A percentile compares a stretch with the other conserved stretches of the same genome.
These are phyloP conservation scores for Drosophila suboccidentalis DNA, from an alignment of 2,888 invertebrate genomes.

Conservation along the genomic window DNA sequence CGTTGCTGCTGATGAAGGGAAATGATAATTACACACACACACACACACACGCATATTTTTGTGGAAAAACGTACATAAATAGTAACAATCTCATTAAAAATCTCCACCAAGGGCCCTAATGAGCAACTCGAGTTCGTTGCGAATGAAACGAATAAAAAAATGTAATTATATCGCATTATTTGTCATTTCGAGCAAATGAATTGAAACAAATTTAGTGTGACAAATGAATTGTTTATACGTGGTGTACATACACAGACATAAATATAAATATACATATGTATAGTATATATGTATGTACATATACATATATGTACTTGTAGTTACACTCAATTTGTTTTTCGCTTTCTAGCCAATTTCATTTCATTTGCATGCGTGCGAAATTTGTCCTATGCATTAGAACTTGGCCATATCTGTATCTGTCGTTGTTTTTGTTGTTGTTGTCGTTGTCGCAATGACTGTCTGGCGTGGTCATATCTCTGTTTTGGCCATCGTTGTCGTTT, in stretches of 20 bases:
- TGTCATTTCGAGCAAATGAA: slow-evolving; percentile 84
- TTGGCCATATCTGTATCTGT: slow-evolving; percentile 4
- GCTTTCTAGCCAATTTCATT: slow-evolving; percentile 76
- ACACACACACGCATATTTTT: slow-evolving; percentile 55
- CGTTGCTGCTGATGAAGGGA: slow-evolving; percentile 73
- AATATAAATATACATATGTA: background rate
- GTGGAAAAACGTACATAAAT: slow-evolving; percentile 83
- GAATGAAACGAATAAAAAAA: slow-evolving; percentile 31
- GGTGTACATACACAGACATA: slow-evolving; percentile 18
- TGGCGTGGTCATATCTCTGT: slow-evolving; percentile 41
- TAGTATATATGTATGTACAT: background rate
- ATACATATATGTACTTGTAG: slow-evolving; percentile 45
- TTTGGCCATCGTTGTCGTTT: slow-evolving; percentile 47
- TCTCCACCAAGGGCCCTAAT: slow-evolving; percentile 62
- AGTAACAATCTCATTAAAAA: slow-evolving; percentile 83
- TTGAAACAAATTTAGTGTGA: slow-evolving; percentile 85
- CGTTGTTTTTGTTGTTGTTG: background rate
- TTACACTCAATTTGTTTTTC: slow-evolving; percentile 70
- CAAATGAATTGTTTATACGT: slow-evolving; percentile 79
- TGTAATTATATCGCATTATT: slow-evolving; percentile 79
- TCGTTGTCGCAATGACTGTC: slow-evolving; percentile 4
- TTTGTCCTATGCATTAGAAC: slow-evolving; percentile 27
- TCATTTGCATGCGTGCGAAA: slow-evolving; percentile 67
- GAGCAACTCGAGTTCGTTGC: slow-evolving; percentile 41
- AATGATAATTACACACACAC: slow-evolving; percentile 76